Evolutionary conservation across 2,888 invertebrate species (phyloP).

Genomic region (Drosophila neonasuta): DNA sequence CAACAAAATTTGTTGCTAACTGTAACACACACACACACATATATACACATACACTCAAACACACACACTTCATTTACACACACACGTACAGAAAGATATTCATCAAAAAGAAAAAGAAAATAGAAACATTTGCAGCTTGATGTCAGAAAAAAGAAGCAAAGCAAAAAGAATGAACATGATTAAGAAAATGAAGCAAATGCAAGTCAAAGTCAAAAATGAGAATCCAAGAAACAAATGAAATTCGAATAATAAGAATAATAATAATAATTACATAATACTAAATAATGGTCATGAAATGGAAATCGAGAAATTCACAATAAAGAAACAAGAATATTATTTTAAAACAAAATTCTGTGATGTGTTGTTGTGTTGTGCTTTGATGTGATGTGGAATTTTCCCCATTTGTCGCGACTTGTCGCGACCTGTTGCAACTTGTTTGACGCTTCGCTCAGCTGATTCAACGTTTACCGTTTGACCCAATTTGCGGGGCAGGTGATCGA

Average conservation of each 20-base stretch:
- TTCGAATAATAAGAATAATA: background rate
- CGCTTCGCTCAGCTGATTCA: conserved; percentile 55
- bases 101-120: conserved; percentile 20
- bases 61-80: too few species aligned
- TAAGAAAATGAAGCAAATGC: conserved; percentile 16
- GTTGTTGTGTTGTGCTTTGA: background rate
- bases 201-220: conserved; percentile 10
- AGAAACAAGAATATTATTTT: conserved; percentile 49
- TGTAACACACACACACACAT: conserved; percentile 12
- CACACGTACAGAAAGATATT: conserved; percentile 10
- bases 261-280: conserved; percentile 3
- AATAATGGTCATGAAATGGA: conserved; percentile 27
- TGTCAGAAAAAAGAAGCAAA: conserved; percentile 8
- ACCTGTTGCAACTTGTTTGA: conserved; percentile 30
- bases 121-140: conserved; percentile 23
- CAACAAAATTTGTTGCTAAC: conserved; percentile 21
- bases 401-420: conserved; percentile 19
- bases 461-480: conserved; percentile 67
- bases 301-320: conserved; percentile 52
- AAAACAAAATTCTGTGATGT: conserved; percentile 22
- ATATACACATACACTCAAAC: conserved; percentile 10
- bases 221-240: background rate
- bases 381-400: background rate
- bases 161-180: background rate
- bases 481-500: conserved; percentile 27